Percentiles rank a stretch among this genome's conserved stretches.
These are phyloP conservation scores for Agrotis ipsilon DNA, from an alignment of 2,888 invertebrate genomes.

Conservation along the genomic window DNA sequence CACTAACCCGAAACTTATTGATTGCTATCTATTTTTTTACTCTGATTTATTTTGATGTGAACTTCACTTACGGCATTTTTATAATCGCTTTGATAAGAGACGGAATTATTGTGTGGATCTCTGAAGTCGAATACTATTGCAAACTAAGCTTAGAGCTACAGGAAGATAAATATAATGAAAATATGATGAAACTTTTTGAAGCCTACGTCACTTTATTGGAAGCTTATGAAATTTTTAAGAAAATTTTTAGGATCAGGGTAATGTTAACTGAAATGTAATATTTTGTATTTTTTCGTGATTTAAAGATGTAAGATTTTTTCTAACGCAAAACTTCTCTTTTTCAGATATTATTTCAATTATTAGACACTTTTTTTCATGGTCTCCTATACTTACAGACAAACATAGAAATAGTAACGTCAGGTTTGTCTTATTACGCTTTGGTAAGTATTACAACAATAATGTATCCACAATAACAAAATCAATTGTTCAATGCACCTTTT, in stretches of 20 bases:
- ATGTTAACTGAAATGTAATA: neutral
- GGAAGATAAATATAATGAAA: slow-evolving; percentile 5
- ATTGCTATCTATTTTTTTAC: neutral
- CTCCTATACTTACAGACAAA: slow-evolving; percentile 19
- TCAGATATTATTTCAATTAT: slow-evolving; percentile 20
- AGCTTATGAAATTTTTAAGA: slow-evolving; percentile 34
- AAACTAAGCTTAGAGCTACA: neutral
- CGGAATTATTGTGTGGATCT: slow-evolving; percentile 16
- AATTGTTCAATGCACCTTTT: neutral
- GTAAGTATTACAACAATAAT: slow-evolving; percentile 11
- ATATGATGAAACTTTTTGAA: slow-evolving; percentile 19
- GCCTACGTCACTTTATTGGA: slow-evolving; percentile 25
- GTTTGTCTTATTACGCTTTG: neutral
- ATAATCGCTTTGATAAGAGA: slow-evolving; percentile 18
- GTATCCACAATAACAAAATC: neutral
- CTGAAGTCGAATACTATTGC: slow-evolving; percentile 15
- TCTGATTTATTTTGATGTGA: slow-evolving; percentile 24
- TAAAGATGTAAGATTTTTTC: neutral
- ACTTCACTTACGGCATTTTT: slow-evolving; percentile 19
- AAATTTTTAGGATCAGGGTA: slow-evolving; percentile 22
- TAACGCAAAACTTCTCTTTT: neutral
- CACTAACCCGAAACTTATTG: neutral
- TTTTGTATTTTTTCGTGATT: too few relatives aligned
- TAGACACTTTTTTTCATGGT: slow-evolving; percentile 27
- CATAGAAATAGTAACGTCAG: slow-evolving; percentile 8